Conservation (phyloP, 2,113 vertebrate species). For the Chionomys nivalis region DNA sequence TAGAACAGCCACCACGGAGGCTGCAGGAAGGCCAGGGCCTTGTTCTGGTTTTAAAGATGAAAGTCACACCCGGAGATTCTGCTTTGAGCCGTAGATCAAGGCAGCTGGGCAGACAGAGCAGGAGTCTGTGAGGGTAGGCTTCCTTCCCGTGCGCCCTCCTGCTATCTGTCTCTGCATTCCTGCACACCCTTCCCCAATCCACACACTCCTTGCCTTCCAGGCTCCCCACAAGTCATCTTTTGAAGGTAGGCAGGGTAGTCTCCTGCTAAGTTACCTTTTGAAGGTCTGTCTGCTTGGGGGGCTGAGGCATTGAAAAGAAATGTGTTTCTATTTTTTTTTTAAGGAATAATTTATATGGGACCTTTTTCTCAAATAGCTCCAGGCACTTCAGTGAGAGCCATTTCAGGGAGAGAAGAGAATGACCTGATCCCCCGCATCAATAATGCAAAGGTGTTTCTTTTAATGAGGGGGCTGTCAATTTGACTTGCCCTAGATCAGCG, state of each 20-base stretch:
- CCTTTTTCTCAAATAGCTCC: slow-evolving; percentile 64
- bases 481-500: slow-evolving; percentile 43
- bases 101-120: neutral
- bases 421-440: slow-evolving; percentile 40
- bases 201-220: neutral
- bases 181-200: neutral
- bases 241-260: slow-evolving; percentile 29
- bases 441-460: slow-evolving; percentile 63
- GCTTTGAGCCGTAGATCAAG: slow-evolving; percentile 58
- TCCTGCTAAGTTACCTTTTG: slow-evolving; percentile 62
- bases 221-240: neutral
- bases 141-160: neutral
- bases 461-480: slow-evolving; percentile 58
- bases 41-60: slow-evolving; percentile 48
- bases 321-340: slow-evolving; percentile 51
- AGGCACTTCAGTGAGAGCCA: slow-evolving; percentile 47
- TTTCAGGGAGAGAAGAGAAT: neutral
- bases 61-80: slow-evolving; percentile 28
- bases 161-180: neutral
- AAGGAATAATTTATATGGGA: slow-evolving; percentile 76
- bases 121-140: neutral
- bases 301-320: slow-evolving; percentile 39
- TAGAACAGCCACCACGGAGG: slow-evolving; percentile 40
- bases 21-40: neutral
- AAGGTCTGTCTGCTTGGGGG: slow-evolving; percentile 64